phyloP scores from a whole-genome alignment of 2,797 vertebrate genomes.

The Malurus leucopterus region DNA sequence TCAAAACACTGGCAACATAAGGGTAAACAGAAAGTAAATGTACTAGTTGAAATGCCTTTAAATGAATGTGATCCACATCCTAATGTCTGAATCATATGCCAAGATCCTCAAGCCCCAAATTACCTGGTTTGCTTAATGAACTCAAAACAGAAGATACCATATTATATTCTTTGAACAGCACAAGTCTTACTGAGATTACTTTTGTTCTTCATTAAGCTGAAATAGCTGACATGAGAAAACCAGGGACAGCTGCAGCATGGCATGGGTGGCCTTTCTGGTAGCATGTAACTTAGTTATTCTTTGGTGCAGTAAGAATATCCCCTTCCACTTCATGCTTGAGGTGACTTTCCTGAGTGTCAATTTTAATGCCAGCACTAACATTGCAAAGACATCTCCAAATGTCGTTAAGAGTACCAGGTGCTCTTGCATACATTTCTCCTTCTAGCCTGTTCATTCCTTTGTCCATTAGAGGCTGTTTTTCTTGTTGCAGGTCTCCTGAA shows the following conservation, averaged over 20 bases:
- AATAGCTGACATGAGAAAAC: neutral
- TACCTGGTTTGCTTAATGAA: neutral
- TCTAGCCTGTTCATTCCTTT: neutral
- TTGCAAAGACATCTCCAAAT: neutral
- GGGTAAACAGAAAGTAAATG: neutral
- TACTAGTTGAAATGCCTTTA: neutral
- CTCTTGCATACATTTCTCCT: neutral
- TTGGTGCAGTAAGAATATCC: neutral
- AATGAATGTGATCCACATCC: neutral
- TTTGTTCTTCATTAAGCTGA: neutral
- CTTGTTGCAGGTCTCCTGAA: constrained; percentile 73
- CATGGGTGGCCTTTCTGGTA: neutral
- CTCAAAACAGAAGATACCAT: neutral
- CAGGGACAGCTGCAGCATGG: neutral
- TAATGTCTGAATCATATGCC: neutral
- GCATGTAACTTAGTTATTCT: neutral
- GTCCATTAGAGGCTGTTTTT: constrained; percentile 29
- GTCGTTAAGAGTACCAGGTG: neutral
- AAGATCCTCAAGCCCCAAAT: neutral
- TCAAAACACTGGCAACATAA: neutral
- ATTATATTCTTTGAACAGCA: neutral
- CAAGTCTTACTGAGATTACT: neutral
- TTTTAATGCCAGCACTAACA: neutral
- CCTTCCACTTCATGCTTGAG: neutral
- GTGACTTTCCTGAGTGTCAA: neutral